Percentiles rank a stretch among this genome's conserved stretches.
Evolutionary conservation across 1,140 invertebrate species (phyloP).

Genomic region (Hycleus cichorii): DNA sequence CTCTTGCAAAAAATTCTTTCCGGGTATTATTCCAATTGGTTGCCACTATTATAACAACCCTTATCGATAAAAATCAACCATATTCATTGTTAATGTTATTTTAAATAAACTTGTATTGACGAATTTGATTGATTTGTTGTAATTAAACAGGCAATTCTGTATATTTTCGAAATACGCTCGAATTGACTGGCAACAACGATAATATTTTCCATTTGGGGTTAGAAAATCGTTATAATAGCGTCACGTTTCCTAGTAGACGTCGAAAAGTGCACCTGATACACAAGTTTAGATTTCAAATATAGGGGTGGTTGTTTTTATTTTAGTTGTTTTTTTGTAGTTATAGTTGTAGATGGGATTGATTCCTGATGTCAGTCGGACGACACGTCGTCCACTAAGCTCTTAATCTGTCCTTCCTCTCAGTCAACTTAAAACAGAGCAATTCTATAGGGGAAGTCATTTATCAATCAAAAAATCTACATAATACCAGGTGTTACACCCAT

Average conservation of each 20-base stretch:
- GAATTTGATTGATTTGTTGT: too few species aligned
- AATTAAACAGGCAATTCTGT: too few species aligned
- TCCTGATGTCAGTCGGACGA: slow-evolving; percentile 11
- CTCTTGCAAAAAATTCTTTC: not conserved
- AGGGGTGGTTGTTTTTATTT: not conserved
- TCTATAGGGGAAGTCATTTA: slow-evolving; percentile 49
- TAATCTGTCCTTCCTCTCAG: slow-evolving; percentile 55
- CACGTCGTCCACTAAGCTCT: slow-evolving; percentile 48
- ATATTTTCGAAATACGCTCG: too few species aligned
- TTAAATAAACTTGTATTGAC: too few species aligned
- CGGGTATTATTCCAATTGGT: slow-evolving; percentile 34
- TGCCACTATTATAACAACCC: slow-evolving; percentile 30
- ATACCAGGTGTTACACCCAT: slow-evolving; percentile 35
- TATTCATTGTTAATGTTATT: too few species aligned
- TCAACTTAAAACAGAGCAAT: slow-evolving; percentile 41
- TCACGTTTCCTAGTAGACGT: slow-evolving; percentile 26
- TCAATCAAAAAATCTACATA: slow-evolving; percentile 40
- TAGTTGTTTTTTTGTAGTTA: too few species aligned
- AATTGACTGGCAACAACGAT: too few species aligned
- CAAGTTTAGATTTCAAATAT: too few species aligned
- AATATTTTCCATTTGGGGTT: too few species aligned
- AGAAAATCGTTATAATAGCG: slow-evolving; percentile 22
- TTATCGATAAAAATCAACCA: not conserved
- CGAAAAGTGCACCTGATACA: slow-evolving; percentile 23
- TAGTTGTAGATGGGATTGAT: slow-evolving; percentile 5